A percentile compares a stretch with the other conserved stretches of the same genome.
phyloP scores from a whole-genome alignment of 2,888 invertebrate species.

The Sinodicranocentrus sp. region DNA sequence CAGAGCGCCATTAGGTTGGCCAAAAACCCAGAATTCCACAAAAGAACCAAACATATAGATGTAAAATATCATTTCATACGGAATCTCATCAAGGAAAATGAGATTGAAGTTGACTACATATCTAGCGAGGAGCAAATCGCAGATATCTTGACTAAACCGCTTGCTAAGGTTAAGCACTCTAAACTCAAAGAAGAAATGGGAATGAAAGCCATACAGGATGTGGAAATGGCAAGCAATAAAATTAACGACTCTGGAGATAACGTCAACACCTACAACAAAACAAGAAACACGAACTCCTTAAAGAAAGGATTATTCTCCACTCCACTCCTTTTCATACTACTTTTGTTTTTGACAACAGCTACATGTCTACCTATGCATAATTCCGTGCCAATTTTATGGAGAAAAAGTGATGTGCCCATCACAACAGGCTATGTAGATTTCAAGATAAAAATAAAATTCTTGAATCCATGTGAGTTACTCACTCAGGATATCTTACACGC shows the following conservation, averaged over 20 bases:
- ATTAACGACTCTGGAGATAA: not conserved
- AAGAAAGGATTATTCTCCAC: not conserved
- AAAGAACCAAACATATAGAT: conserved; percentile 73
- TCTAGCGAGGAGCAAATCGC: conserved; percentile 5
- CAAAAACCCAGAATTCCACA: conserved; percentile 68
- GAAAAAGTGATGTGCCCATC: not conserved
- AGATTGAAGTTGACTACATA: not conserved
- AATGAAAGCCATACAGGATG: not conserved
- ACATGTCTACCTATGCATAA: not conserved
- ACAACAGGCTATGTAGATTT: not conserved
- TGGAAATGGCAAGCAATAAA: not conserved
- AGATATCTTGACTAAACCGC: conserved; percentile 24
- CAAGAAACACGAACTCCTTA: not conserved
- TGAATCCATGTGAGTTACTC: not conserved
- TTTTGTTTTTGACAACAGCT: not conserved
- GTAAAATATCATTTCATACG: conserved; percentile 68
- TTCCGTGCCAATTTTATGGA: conserved; percentile 1
- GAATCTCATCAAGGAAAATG: not conserved
- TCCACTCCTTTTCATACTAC: not conserved
- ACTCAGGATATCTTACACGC: not conserved
- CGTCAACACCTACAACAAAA: not conserved
- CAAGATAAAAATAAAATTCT: not conserved
- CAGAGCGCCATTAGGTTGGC: conserved; percentile 67
- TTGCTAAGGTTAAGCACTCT: not conserved
- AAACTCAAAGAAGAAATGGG: not conserved